Percentiles rank a stretch among this genome's conserved stretches.
Evolutionary conservation across 2,113 vertebrate genomes (phyloP).

Genomic region (Ceyx cyanopectus): DNA sequence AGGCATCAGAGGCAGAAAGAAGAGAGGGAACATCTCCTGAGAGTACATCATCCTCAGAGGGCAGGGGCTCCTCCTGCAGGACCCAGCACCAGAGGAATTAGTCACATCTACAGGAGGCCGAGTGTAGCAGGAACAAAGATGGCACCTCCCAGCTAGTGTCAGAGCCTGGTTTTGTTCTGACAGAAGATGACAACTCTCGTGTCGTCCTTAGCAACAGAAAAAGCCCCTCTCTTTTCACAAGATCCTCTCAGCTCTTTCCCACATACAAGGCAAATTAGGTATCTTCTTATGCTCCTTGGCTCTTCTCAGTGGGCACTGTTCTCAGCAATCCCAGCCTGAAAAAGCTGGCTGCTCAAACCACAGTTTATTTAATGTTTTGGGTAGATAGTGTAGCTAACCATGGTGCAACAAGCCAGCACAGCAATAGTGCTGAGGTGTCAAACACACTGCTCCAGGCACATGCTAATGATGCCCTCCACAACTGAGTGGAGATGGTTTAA

Average conservation of each 20-base stretch:
- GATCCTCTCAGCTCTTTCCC: not conserved
- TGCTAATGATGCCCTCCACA: not conserved
- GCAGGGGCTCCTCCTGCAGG: not conserved
- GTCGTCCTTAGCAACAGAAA: not conserved
- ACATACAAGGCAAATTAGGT: not conserved
- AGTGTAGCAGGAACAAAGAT: not conserved
- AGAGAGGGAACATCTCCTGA: not conserved
- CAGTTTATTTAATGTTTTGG: not conserved
- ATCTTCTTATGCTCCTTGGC: not conserved
- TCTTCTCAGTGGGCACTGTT: not conserved
- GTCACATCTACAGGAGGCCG: not conserved
- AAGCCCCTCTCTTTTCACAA: not conserved
- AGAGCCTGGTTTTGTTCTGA: not conserved
- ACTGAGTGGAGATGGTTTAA: not conserved
- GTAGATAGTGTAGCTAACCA: not conserved
- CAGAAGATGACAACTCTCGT: not conserved
- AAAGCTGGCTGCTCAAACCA: not conserved
- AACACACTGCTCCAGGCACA: conserved; percentile 3
- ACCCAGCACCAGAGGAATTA: not conserved
- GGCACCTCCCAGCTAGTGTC: not conserved
- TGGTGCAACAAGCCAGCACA: not conserved
- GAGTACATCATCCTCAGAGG: not conserved
- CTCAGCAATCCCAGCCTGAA: not conserved
- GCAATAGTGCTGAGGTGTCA: not conserved
- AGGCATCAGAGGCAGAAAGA: not conserved